Conservation (phyloP, 2,113 vertebrate genomes). For the Lucifuga dentata region DNA sequence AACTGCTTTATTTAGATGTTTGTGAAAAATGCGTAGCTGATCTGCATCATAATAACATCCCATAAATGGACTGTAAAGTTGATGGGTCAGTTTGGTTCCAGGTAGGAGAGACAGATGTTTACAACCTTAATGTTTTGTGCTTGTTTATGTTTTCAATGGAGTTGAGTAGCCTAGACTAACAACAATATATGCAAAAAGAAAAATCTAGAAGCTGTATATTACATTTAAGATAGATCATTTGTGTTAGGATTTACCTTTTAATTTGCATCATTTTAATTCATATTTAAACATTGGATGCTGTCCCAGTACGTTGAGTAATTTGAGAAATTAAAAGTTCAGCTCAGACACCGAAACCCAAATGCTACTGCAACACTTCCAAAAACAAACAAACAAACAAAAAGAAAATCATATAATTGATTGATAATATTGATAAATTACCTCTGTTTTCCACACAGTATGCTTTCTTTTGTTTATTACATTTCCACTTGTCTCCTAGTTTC, state of each 20-base stretch:
- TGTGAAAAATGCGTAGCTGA: not conserved
- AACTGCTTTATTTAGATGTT: not conserved
- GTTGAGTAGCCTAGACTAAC: not conserved
- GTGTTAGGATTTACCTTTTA: not conserved
- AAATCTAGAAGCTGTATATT: not conserved
- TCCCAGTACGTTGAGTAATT: not conserved
- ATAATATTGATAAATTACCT: no score
- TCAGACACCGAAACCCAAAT: no score
- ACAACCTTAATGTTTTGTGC: constrained; percentile 12
- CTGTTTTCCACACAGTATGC: no score
- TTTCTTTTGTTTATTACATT: no score
- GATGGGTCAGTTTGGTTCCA: not conserved
- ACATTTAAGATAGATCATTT: not conserved
- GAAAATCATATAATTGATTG: no score
- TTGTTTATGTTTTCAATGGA: constrained; percentile 18
- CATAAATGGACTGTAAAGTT: constrained; percentile 11
- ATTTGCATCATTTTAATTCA: not conserved
- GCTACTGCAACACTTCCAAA: no score
- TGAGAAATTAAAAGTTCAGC: not conserved
- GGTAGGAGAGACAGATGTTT: constrained; percentile 21
- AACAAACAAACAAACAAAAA: no score
- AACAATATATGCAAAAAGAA: not conserved
- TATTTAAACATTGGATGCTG: not conserved
- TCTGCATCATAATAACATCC: not conserved
- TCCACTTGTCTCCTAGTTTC: no score